Conservation (phyloP, 2,113 vertebrate species). For the Clinocottus analis region DNA sequence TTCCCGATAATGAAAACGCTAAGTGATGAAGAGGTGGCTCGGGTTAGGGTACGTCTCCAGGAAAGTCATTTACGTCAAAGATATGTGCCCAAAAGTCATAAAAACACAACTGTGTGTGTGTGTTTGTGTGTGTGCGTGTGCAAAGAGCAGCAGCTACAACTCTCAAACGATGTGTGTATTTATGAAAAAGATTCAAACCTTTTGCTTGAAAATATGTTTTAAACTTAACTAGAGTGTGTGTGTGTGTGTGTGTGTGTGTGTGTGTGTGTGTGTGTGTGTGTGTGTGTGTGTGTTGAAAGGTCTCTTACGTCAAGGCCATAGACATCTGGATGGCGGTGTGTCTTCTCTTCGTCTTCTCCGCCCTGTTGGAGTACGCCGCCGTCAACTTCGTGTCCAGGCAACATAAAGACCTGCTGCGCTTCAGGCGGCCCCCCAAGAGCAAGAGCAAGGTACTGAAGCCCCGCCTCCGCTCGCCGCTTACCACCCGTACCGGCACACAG, state of each 20-base stretch:
- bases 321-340: conserved; percentile 99
- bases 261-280: conserved; percentile 3
- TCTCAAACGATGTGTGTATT: conserved; percentile 2
- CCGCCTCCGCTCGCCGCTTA: not conserved
- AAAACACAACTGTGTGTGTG: too few relatives aligned
- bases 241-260: not conserved
- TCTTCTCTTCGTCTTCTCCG: conserved; percentile 97
- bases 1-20: too few relatives aligned
- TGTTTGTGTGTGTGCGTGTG: not conserved
- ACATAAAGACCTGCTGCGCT: conserved; percentile 94
- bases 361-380: conserved; percentile 95
- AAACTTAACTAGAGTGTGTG: too few relatives aligned
- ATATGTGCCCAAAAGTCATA: too few relatives aligned
- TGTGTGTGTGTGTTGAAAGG: conserved; percentile 76
- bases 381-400: conserved; percentile 98
- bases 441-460: conserved; percentile 88
- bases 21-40: too few relatives aligned
- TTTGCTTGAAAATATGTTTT: too few relatives aligned
- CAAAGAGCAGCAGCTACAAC: not conserved
- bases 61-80: too few relatives aligned
- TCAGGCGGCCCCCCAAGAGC: conserved; percentile 86
- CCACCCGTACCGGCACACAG: not conserved
- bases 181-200: not conserved
- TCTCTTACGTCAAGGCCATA: conserved; percentile 98
- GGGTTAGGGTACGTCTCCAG: too few relatives aligned